Base-by-base conservation (phyloP, 2,888 invertebrate genomes). In the Lysandra coridon region DNA sequence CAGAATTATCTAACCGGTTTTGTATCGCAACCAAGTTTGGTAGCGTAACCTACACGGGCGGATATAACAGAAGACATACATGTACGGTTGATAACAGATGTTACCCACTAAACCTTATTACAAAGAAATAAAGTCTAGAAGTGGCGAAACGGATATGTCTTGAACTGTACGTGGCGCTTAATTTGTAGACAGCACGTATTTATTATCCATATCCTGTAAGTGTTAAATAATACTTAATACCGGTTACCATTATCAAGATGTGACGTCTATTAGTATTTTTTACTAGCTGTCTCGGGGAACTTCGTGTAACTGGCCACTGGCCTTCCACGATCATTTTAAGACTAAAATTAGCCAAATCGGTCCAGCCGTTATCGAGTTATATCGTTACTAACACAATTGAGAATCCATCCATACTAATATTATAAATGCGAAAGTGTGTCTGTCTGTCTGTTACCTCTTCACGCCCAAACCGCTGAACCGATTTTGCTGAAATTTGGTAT, bases 121-220 rank as follows among this genome's bases (percentile, higher is more conserved):
- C 17, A 57, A 57, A 57, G 57, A 57, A 57, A 17, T 57, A 57
- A 57, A 3, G 57, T 57, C 3, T 4, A 17, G 12, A 57, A 57
- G 4, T 57, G 14, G 14, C 17, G 3, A 57, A 57, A 57, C 57
- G 57, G 57, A 57, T 57, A 57, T 57, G 57, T 64, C 69, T 33
- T 33, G 5, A 14, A 69, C 14, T 37, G 30, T 30, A 30, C 64
- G 30, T 64, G 37, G 33, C 69, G 33, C 33, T 33, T 69, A 69
- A 69, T 33, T 69, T 69, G 33, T 30, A 12, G 64, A 33, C 69
- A 69, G 69, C 69, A 69, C 69, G 69, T 69, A 69, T 69, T 69
- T 69, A 69, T 37, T 69, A 69, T 69, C 33, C 69, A 37, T 69
- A 69, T 69, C 69, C 57, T 57, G 57, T 57, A 17, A 2, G 57